A percentile compares a stretch with the other conserved stretches of the same genome.
Evolutionary conservation across 2,888 invertebrate species (phyloP).

Genomic region (Timandra comae): DNA sequence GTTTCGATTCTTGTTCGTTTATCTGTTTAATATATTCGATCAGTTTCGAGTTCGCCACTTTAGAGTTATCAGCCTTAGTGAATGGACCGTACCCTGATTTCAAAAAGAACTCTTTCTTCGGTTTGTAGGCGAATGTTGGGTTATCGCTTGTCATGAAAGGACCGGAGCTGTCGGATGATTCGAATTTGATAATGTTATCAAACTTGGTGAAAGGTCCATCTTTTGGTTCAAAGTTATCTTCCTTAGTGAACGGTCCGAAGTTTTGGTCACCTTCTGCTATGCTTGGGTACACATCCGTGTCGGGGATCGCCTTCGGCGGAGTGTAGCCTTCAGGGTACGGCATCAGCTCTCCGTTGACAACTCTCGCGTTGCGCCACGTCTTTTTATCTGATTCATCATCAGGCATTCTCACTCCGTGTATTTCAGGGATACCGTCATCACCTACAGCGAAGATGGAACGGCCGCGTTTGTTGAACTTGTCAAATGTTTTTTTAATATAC

Average conservation of each 20-base stretch:
- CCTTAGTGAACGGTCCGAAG: constrained; percentile 78
- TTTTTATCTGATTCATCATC: constrained; percentile 90
- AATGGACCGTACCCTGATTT: constrained; percentile 78
- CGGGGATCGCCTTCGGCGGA: constrained; percentile 78
- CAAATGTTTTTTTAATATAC: constrained; percentile 72
- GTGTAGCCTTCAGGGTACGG: constrained; percentile 84
- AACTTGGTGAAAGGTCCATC: constrained; percentile 79
- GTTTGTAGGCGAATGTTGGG: constrained; percentile 51
- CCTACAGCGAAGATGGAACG: constrained; percentile 81
- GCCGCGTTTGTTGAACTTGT: constrained; percentile 76
- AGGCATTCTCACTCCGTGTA: constrained; percentile 88
- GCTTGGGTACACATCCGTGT: constrained; percentile 75
- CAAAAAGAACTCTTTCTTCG: constrained; percentile 60
- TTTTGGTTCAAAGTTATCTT: constrained; percentile 75
- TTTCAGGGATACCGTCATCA: constrained; percentile 85
- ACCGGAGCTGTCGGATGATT: constrained; percentile 48
- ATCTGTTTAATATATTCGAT: constrained; percentile 82
- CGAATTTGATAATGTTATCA: constrained; percentile 73
- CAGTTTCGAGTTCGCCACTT: constrained; percentile 75
- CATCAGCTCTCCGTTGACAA: constrained; percentile 88
- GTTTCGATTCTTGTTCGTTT: constrained; percentile 79
- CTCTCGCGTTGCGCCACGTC: constrained; percentile 92
- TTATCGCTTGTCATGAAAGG: constrained; percentile 55
- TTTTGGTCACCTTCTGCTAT: constrained; percentile 51
- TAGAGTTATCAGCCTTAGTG: constrained; percentile 79